Conservation (phyloP, 1,140 invertebrate genomes). For the Diorhabda sublineata region DNA sequence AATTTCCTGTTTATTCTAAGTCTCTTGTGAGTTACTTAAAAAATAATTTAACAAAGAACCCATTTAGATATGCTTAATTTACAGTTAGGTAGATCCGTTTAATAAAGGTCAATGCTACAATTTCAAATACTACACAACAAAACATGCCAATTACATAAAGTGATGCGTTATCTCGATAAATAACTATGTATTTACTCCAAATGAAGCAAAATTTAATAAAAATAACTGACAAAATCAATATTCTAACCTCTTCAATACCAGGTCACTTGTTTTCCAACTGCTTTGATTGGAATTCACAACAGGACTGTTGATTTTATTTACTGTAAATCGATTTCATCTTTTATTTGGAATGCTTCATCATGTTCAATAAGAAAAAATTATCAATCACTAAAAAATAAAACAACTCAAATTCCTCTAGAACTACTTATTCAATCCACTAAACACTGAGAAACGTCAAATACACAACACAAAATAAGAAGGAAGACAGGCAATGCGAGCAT, state of each 20-base stretch:
- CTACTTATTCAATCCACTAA: neutral
- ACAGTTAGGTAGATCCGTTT: neutral
- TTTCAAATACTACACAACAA: neutral
- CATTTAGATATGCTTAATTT: neutral
- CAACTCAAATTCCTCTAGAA: neutral
- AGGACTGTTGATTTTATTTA: neutral
- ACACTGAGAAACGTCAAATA: neutral
- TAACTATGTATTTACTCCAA: neutral
- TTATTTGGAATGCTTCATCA: neutral
- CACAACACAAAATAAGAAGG: neutral
- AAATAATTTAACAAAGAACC: neutral
- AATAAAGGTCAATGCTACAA: neutral
- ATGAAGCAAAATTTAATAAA: neutral
- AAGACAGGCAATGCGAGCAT: neutral
- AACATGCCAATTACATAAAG: neutral
- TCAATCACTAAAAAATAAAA: neutral
- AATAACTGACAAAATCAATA: slow-evolving; percentile 7
- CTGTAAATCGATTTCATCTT: slow-evolving; percentile 5
- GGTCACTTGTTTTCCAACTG: neutral
- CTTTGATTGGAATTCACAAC: neutral
- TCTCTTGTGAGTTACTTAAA: neutral
- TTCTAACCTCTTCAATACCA: slow-evolving; percentile 9
- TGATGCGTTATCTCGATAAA: neutral
- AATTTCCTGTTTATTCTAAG: neutral
- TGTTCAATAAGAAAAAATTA: neutral